Conservation (phyloP, 2,113 vertebrate species). For the Triplophysa tibetana region DNA sequence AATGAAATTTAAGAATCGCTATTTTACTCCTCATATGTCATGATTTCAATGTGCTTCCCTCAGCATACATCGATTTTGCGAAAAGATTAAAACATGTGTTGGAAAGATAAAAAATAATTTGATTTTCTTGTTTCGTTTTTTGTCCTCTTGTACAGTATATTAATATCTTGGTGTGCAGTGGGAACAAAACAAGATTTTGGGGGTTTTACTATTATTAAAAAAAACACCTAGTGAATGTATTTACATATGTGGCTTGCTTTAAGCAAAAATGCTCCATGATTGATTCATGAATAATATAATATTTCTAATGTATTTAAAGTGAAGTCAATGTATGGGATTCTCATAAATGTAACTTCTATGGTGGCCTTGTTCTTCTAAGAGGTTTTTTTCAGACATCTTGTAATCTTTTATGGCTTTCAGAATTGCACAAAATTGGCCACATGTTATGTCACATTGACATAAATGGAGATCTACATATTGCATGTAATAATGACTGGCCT, state of each 20-base stretch:
- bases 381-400: not conserved
- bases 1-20: constrained; percentile 15
- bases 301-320: not conserved
- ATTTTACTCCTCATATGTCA: constrained; percentile 1
- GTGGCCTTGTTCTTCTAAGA: not conserved
- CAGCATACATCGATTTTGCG: constrained; percentile 5
- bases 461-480: not conserved
- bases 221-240: constrained; percentile 1
- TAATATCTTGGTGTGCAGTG: not conserved
- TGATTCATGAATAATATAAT: not conserved
- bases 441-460: not conserved
- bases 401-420: not conserved
- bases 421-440: constrained; percentile 12
- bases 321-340: not conserved
- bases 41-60: not conserved
- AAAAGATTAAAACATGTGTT: constrained; percentile 6
- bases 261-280: not conserved
- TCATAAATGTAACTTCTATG: not conserved
- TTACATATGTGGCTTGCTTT: not conserved
- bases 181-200: not conserved
- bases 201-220: not conserved
- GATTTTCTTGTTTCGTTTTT: constrained; percentile 2
- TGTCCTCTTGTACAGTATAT: not conserved
- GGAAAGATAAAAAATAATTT: not conserved
- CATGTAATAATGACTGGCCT: not conserved